Evolutionary conservation across 1,140 invertebrate species (phyloP).

Genomic region (Heliconius hewitsoni): DNA sequence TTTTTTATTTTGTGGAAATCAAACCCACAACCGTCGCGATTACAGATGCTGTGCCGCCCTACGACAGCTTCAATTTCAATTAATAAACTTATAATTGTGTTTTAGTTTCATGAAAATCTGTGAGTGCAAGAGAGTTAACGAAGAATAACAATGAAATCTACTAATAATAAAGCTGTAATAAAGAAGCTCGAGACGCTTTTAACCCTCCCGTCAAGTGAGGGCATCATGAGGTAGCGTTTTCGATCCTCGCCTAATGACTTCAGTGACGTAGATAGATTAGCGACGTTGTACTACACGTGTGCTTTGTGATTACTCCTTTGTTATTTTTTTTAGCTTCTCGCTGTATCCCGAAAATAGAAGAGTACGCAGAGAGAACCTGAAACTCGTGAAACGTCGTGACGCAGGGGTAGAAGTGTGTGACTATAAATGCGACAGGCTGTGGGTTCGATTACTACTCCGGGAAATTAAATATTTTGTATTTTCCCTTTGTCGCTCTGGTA

Average conservation of each 20-base stretch:
- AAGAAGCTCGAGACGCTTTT: background rate
- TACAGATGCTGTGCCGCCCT: background rate
- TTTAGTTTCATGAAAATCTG: background rate
- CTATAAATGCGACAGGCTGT: no score
- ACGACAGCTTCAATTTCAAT: background rate
- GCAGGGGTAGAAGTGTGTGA: no score
- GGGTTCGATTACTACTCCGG: no score
- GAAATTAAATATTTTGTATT: no score
- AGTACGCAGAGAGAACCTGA: no score
- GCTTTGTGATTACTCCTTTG: background rate
- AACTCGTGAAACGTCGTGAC: no score
- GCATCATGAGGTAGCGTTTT: constrained; percentile 33
- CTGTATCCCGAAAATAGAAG: background rate
- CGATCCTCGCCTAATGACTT: constrained; percentile 30
- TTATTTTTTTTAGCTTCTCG: background rate
- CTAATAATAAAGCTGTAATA: constrained; percentile 6
- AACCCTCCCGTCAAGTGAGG: constrained; percentile 17
- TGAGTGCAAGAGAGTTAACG: background rate
- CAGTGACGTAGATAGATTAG: constrained; percentile 30
- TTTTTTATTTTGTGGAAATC: no score
- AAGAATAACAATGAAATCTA: background rate
- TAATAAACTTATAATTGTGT: background rate
- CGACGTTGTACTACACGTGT: background rate
- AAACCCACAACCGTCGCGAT: no score
- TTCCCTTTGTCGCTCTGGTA: no score